These are phyloP conservation scores for Triplophysa dalaica DNA, from an alignment of 2,113 vertebrate species.

Conservation along the genomic window DNA sequence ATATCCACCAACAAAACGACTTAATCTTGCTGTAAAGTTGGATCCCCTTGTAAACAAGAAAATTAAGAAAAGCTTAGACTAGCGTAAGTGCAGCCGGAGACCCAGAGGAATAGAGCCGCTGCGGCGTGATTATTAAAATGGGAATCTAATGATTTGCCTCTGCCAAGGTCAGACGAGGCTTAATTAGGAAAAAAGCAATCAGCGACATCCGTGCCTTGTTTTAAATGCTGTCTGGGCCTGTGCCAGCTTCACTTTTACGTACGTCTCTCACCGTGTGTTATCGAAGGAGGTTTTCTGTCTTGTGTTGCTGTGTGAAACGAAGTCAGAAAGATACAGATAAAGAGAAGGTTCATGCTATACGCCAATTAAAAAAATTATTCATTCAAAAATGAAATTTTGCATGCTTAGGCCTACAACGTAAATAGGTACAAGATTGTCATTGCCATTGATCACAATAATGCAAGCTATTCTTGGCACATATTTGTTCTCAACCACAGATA, in stretches of 20 bases:
- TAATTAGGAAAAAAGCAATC: slow-evolving; percentile 86
- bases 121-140: slow-evolving; percentile 78
- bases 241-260: slow-evolving; percentile 77
- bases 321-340: background rate
- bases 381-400: too few relatives aligned
- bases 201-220: slow-evolving; percentile 76
- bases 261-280: slow-evolving; percentile 78
- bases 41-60: slow-evolving; percentile 29
- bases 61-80: slow-evolving; percentile 55
- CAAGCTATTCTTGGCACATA: too few relatives aligned
- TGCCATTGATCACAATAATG: too few relatives aligned
- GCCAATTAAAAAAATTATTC: too few relatives aligned
- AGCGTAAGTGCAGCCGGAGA: slow-evolving; percentile 75
- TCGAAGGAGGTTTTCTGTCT: slow-evolving; percentile 76
- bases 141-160: slow-evolving; percentile 84
- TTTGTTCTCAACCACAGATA: too few relatives aligned
- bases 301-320: slow-evolving; percentile 54
- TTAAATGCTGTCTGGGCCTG: slow-evolving; percentile 74
- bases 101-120: slow-evolving; percentile 81
- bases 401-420: too few relatives aligned
- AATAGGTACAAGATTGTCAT: too few relatives aligned
- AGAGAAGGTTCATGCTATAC: background rate
- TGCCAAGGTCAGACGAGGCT: slow-evolving; percentile 83
- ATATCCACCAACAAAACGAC: slow-evolving; percentile 23
- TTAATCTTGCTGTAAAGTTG: background rate